A percentile compares a stretch with the other conserved stretches of the same genome.
Evolutionary conservation across 23 tunicate genomes (phyloP).

Genomic region (Halocynthia roretzi): DNA sequence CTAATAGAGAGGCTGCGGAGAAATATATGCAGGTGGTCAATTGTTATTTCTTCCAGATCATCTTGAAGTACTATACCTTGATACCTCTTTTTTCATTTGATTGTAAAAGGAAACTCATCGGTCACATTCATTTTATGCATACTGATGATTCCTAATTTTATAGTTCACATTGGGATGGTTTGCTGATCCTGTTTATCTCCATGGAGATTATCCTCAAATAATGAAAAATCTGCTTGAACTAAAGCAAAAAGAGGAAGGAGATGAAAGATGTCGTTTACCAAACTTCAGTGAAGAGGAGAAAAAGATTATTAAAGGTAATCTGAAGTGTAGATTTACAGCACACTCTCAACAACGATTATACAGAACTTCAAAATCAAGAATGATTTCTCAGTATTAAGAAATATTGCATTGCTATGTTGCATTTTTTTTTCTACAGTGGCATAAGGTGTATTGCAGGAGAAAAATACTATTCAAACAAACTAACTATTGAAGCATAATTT

Average conservation of each 20-base stretch:
- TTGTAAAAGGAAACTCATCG: not conserved
- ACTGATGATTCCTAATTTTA: not conserved
- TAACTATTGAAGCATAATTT: too few species aligned
- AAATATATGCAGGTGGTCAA: constrained; percentile 34
- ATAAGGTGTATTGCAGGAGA: too few species aligned
- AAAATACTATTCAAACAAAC: too few species aligned
- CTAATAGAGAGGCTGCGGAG: constrained; percentile 55
- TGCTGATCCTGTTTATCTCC: constrained; percentile 67
- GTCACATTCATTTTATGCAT: not conserved
- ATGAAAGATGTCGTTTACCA: constrained; percentile 51
- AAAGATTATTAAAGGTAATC: constrained; percentile 63
- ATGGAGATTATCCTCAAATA: constrained; percentile 71
- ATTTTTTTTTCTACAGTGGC: too few species aligned
- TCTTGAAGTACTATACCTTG: not conserved
- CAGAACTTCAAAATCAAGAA: too few species aligned
- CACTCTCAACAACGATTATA: too few species aligned
- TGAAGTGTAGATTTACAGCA: too few species aligned
- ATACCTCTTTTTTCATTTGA: not conserved
- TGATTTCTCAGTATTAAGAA: too few species aligned
- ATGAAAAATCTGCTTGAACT: constrained; percentile 44
- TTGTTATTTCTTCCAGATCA: not conserved
- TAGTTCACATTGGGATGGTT: constrained; percentile 86
- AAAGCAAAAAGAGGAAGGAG: constrained; percentile 41
- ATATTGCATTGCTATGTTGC: too few species aligned
- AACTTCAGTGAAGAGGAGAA: constrained; percentile 71